phyloP scores from a whole-genome alignment of 2,113 vertebrate species.

The Onychostoma macrolepis region DNA sequence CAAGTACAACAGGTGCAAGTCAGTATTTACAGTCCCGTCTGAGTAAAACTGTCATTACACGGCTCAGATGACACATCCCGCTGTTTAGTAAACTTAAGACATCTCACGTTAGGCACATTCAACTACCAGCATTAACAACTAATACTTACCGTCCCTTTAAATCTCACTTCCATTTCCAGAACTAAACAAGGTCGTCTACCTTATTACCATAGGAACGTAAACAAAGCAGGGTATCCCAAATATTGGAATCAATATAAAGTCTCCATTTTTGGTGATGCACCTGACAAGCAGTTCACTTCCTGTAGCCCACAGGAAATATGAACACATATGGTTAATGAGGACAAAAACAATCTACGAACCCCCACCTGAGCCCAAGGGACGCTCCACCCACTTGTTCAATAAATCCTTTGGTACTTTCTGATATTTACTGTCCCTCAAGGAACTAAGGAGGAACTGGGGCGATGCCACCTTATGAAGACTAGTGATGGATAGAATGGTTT shows the following conservation, averaged over 20 bases:
- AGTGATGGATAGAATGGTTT: neutral
- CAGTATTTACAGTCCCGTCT: conserved; percentile 1
- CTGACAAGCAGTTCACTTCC: conserved; percentile 32
- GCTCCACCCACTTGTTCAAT: conserved; percentile 72
- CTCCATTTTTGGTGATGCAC: conserved; percentile 31
- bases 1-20: neutral
- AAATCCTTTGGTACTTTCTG: conserved; percentile 56
- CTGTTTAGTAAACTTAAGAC: conserved; percentile 22
- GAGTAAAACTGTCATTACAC: neutral
- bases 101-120: neutral
- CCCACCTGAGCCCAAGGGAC: conserved; percentile 66
- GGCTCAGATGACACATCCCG: neutral
- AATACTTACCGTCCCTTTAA: conserved; percentile 73
- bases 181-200: neutral
- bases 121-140: neutral
- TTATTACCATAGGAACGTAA: neutral
- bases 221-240: neutral
- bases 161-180: conserved; percentile 77
- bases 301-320: conserved; percentile 52
- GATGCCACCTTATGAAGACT: conserved; percentile 25
- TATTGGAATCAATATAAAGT: neutral
- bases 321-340: conserved; percentile 51
- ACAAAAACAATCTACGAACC: conserved; percentile 57
- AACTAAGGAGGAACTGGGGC: conserved; percentile 52
- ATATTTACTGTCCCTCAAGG: conserved; percentile 49